These are phyloP conservation scores for Ceratosolen solmsi DNA, from an alignment of 1,140 invertebrate genomes.

Conservation along the genomic window DNA sequence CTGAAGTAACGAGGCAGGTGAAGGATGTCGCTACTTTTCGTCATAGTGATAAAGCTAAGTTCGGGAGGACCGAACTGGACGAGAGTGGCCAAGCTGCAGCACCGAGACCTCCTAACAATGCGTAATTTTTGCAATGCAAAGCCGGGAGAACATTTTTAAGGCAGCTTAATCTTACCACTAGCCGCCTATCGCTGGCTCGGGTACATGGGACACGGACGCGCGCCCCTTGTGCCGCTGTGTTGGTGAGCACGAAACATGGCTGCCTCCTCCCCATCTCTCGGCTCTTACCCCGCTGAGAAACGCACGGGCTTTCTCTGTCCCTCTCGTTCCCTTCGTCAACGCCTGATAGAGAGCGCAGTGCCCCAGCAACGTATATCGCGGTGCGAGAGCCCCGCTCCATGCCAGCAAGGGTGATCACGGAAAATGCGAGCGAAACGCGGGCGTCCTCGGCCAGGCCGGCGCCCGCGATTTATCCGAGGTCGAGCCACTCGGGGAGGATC, in stretches of 20 bases:
- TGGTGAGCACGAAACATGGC: constrained; percentile 46
- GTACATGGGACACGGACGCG: not conserved
- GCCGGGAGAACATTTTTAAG: constrained; percentile 19
- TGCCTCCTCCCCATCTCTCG: constrained; percentile 26
- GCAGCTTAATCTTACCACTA: not conserved
- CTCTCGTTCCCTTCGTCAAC: constrained; percentile 14
- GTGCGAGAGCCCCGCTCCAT: not conserved
- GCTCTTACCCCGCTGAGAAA: constrained; percentile 33
- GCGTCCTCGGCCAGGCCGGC: too few relatives aligned
- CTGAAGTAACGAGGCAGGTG: too few relatives aligned
- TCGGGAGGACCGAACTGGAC: not conserved
- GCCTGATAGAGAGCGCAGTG: constrained; percentile 57
- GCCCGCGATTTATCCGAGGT: too few relatives aligned
- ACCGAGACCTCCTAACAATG: not conserved
- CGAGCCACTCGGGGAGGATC: too few relatives aligned
- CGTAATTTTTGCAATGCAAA: constrained; percentile 9
- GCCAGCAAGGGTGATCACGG: too few relatives aligned
- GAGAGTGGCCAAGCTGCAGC: not conserved
- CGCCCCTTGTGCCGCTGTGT: constrained; percentile 3
- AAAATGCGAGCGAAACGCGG: too few relatives aligned
- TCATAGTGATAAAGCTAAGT: too few relatives aligned
- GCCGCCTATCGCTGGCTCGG: not conserved
- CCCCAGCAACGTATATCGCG: constrained; percentile 40
- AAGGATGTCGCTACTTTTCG: too few relatives aligned
- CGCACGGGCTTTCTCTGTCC: constrained; percentile 4